These are phyloP conservation scores for Ricordea florida DNA, from an alignment of 92 coral and sea anemone species.

Conservation along the genomic window DNA sequence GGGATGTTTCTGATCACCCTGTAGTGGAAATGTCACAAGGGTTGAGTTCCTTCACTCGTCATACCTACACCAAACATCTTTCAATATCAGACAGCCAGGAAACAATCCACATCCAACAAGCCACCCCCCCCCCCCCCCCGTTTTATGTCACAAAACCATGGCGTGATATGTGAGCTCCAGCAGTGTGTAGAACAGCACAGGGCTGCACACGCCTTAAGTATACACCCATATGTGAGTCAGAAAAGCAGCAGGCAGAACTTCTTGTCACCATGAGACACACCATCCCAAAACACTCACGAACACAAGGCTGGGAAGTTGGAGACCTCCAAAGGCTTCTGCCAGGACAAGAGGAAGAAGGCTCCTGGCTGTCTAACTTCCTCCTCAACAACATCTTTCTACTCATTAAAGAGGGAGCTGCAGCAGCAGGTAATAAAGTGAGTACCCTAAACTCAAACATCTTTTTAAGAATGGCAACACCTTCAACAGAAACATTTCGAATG, in stretches of 20 bases:
- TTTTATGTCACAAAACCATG: background rate
- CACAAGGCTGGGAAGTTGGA: conserved; percentile 45
- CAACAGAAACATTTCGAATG: conserved; percentile 11
- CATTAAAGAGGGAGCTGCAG: conserved; percentile 25
- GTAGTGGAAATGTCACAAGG: conserved; percentile 19
- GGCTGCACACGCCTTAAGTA: conserved; percentile 17
- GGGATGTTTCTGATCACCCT: conserved; percentile 16
- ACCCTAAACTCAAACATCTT: conserved; percentile 59
- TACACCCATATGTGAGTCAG: conserved; percentile 25
- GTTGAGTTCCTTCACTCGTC: background rate
- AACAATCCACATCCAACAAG: conserved; percentile 18
- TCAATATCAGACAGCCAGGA: background rate
- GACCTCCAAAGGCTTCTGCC: conserved; percentile 49
- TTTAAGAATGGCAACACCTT: conserved; percentile 34
- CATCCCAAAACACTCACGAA: conserved; percentile 37
- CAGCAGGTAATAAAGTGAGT: conserved; percentile 33
- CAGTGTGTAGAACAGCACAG: conserved; percentile 35
- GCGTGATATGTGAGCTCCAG: conserved; percentile 22
- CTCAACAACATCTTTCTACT: conserved; percentile 43
- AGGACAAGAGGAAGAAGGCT: conserved; percentile 31
- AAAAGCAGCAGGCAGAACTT: conserved; percentile 33
- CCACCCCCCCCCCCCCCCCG: conserved; percentile 26
- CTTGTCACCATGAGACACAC: conserved; percentile 34
- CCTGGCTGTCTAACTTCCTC: conserved; percentile 54
- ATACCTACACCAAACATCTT: background rate